Evolutionary conservation across 1,140 invertebrate genomes (phyloP).

Genomic region (Achatina immaculata): DNA sequence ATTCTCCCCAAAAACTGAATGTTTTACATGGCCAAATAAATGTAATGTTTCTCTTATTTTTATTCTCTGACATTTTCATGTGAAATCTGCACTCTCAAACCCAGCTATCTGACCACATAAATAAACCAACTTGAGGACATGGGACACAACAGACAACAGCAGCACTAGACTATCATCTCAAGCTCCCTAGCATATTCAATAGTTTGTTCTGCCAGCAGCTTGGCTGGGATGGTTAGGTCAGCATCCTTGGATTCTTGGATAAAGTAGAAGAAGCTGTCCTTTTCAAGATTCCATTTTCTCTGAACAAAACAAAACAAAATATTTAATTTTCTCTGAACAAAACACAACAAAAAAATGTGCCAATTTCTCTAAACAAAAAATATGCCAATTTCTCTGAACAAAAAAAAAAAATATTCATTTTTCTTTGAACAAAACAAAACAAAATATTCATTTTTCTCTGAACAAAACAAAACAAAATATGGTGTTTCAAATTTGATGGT

Average conservation of each 20-base stretch:
- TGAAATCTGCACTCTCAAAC: too few relatives aligned
- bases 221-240: slow-evolving; percentile 85
- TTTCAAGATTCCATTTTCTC: slow-evolving; percentile 81
- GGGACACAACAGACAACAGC: too few relatives aligned
- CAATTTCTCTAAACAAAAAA: neutral
- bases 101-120: too few relatives aligned
- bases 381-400: neutral
- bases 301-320: slow-evolving; percentile 66
- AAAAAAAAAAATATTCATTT: neutral
- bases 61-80: too few relatives aligned
- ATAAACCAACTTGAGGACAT: too few relatives aligned
- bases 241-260: slow-evolving; percentile 77
- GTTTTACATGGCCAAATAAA: too few relatives aligned
- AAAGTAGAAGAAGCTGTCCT: slow-evolving; percentile 87
- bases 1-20: too few relatives aligned
- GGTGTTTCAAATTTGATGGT: neutral
- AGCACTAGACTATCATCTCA: slow-evolving; percentile 96
- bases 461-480: neutral
- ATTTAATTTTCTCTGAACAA: neutral
- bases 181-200: slow-evolving; percentile 98
- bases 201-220: slow-evolving; percentile 89
- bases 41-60: too few relatives aligned
- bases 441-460: neutral
- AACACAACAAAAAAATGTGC: neutral
- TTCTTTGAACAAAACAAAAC: neutral